Evolutionary conservation across 2,888 invertebrate genomes (phyloP).

Genomic region (Pomacea canaliculata): DNA sequence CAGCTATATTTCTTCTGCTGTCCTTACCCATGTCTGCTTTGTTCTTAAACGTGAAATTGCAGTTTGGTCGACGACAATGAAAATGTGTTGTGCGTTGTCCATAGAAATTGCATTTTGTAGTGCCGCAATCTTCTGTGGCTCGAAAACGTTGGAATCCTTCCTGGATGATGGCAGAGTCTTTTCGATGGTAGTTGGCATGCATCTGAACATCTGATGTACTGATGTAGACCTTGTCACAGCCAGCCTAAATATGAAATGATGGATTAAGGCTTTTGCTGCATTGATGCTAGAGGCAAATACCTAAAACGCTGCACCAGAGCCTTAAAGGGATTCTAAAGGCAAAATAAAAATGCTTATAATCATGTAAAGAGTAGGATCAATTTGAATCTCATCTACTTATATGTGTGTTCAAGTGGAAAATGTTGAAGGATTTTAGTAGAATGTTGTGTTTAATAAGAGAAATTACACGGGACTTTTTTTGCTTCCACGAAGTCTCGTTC

Average conservation of each 20-base stretch:
- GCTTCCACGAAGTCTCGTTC: too few species aligned
- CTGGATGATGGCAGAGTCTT: conserved; percentile 96
- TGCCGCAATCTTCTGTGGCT: conserved; percentile 95
- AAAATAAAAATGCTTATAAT: too few species aligned
- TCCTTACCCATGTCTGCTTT: conserved; percentile 96
- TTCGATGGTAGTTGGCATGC: conserved; percentile 98
- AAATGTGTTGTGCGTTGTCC: conserved; percentile 97
- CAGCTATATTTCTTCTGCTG: too few species aligned
- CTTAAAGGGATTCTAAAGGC: too few species aligned
- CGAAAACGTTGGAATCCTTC: conserved; percentile 97
- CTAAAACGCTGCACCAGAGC: neutral
- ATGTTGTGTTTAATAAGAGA: too few species aligned
- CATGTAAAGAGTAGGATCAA: too few species aligned
- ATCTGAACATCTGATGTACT: conserved; percentile 99
- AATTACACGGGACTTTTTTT: too few species aligned
- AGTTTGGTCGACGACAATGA: conserved; percentile 91
- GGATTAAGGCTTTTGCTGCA: conserved; percentile 18
- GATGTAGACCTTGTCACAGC: conserved; percentile 89
- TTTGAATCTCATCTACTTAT: too few species aligned
- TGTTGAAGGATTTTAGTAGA: too few species aligned
- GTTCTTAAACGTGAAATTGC: conserved; percentile 97
- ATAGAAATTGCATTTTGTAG: conserved; percentile 90
- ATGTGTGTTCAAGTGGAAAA: too few species aligned
- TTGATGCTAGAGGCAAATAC: neutral
- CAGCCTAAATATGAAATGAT: conserved; percentile 67